A percentile compares a stretch with the other conserved stretches of the same genome.
These are phyloP conservation scores for Chiroxiphia lanceolata DNA, from an alignment of 2,797 vertebrate species.

Conservation along the genomic window DNA sequence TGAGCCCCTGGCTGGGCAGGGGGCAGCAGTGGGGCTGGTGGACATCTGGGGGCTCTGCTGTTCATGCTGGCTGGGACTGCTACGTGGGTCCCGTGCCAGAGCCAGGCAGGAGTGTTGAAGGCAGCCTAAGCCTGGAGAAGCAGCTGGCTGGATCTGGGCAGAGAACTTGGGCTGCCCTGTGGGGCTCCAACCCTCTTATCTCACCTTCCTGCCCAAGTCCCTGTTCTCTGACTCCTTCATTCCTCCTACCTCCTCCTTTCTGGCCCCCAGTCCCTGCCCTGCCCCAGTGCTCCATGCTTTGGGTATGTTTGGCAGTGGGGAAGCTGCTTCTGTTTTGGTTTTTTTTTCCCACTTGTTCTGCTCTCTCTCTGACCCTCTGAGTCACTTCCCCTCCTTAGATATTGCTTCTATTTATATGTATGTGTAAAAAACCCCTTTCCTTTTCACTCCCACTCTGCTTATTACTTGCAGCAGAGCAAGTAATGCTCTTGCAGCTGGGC, in stretches of 20 bases:
- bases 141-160: background rate
- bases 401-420: constrained; percentile 34
- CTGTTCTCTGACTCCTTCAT: background rate
- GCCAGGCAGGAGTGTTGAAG: background rate
- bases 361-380: constrained; percentile 42
- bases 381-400: constrained; percentile 59
- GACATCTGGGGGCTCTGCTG: background rate
- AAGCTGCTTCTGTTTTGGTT: background rate
- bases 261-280: background rate
- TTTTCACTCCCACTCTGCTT: constrained; percentile 8
- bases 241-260: background rate
- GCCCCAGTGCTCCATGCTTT: background rate
- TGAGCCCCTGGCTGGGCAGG: background rate
- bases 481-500: background rate
- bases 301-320: background rate
- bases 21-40: background rate
- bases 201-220: background rate
- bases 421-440: background rate
- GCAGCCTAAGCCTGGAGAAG: background rate
- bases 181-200: background rate
- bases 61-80: background rate
- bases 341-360: background rate
- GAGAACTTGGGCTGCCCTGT: background rate
- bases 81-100: rapidly evolving
- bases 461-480: background rate